A percentile compares a stretch with the other conserved stretches of the same genome.
Evolutionary conservation across 2,113 vertebrate genomes (phyloP).

Genomic region (Cichladusa arquata): DNA sequence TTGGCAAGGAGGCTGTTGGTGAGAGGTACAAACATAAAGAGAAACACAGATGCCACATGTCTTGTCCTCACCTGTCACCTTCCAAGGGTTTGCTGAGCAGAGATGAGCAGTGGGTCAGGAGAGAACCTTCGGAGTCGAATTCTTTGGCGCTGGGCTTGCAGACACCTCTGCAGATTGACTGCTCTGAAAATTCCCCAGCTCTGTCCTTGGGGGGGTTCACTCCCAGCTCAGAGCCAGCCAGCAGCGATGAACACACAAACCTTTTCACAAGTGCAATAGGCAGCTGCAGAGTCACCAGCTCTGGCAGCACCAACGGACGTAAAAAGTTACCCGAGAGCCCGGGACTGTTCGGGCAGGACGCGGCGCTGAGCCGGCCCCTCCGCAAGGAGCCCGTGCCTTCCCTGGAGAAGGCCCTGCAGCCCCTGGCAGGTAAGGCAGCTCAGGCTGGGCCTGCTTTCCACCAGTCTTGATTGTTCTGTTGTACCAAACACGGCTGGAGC

Average conservation of each 20-base stretch:
- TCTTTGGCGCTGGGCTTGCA: constrained; percentile 75
- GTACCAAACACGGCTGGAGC: rapidly evolving
- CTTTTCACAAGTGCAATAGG: constrained; percentile 89
- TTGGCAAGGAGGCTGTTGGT: constrained; percentile 84
- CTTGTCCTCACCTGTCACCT: constrained; percentile 76
- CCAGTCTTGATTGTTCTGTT: background rate
- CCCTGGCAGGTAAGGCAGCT: constrained; percentile 82
- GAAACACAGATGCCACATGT: constrained; percentile 80
- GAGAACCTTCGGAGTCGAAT: constrained; percentile 69
- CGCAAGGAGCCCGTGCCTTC: constrained; percentile 79
- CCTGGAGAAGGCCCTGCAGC: constrained; percentile 74
- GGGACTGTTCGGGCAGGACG: constrained; percentile 70
- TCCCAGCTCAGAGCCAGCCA: constrained; percentile 70
- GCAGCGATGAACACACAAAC: constrained; percentile 85
- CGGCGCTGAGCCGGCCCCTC: constrained; percentile 70
- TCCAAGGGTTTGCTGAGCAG: constrained; percentile 74
- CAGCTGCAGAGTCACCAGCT: constrained; percentile 73
- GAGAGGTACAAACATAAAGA: constrained; percentile 84
- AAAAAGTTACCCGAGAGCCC: constrained; percentile 75
- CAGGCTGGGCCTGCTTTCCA: rapidly evolving
- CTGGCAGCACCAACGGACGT: constrained; percentile 53
- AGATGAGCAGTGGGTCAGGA: constrained; percentile 79
- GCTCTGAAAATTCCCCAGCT: constrained; percentile 64
- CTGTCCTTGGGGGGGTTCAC: constrained; percentile 76
- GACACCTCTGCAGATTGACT: constrained; percentile 80